A percentile compares a stretch with the other conserved stretches of the same genome.
These are phyloP conservation scores for Parauchenoglanis punctatus DNA, from an alignment of 2,797 vertebrate genomes.

Conservation along the genomic window DNA sequence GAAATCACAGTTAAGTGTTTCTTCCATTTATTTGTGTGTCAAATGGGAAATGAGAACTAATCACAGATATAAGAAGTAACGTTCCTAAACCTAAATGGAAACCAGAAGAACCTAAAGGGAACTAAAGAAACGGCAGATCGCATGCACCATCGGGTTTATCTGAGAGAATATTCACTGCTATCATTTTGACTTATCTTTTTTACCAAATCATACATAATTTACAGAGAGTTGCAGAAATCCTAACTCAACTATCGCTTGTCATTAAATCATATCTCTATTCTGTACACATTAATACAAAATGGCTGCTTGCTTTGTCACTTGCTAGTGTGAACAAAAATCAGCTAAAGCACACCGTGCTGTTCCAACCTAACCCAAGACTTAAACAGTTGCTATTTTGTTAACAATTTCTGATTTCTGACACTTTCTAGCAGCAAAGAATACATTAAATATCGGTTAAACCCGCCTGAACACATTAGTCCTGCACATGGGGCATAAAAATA, in stretches of 20 bases:
- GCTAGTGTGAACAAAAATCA: background rate
- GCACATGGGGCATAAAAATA: background rate
- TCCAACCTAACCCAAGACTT: background rate
- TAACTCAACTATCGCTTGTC: background rate
- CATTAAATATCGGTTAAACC: background rate
- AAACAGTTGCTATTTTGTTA: background rate
- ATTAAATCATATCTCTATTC: background rate
- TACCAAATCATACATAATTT: background rate
- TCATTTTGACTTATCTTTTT: background rate
- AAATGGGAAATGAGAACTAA: background rate
- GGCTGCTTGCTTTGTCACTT: background rate
- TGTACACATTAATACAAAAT: no score
- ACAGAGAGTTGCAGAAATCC: background rate
- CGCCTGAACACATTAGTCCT: background rate
- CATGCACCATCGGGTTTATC: background rate
- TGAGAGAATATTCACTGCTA: background rate
- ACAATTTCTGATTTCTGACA: background rate
- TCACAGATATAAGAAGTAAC: background rate
- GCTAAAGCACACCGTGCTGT: background rate
- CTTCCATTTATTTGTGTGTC: no score
- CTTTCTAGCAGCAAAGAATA: background rate
- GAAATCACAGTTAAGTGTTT: no score
- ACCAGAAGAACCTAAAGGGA: background rate
- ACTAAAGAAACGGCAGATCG: background rate
- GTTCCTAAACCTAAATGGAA: background rate